Percentiles rank a stretch among this genome's conserved stretches.
These are phyloP conservation scores for Nettapus auritus DNA, from an alignment of 2,113 vertebrate species.

Conservation along the genomic window DNA sequence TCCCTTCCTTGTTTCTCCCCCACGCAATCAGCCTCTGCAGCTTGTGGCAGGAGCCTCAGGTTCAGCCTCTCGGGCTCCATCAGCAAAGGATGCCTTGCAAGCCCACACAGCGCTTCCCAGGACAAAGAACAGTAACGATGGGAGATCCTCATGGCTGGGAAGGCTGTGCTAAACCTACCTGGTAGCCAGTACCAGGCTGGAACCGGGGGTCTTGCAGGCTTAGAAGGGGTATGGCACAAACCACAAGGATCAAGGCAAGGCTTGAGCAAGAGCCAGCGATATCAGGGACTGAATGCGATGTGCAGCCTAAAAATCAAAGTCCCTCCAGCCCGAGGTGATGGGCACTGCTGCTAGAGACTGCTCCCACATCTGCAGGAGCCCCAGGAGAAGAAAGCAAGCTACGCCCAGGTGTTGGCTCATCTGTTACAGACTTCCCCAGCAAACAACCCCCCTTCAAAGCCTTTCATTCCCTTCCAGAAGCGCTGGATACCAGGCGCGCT, in stretches of 20 bases:
- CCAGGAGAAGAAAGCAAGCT: background rate
- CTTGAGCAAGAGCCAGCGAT: background rate
- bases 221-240: rapidly evolving
- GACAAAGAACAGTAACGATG: background rate
- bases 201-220: background rate
- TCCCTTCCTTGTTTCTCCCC: background rate
- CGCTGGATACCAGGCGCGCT: background rate
- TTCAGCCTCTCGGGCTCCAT: background rate
- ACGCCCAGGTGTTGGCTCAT: background rate
- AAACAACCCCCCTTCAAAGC: background rate
- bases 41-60: background rate
- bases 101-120: background rate
- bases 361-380: background rate
- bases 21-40: background rate
- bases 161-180: rapidly evolving
- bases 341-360: background rate
- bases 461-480: conserved; percentile 40
- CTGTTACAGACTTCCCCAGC: background rate
- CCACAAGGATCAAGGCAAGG: rapidly evolving
- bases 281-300: rapidly evolving
- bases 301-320: background rate
- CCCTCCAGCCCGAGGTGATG: background rate
- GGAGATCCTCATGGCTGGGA: background rate
- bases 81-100: rapidly evolving
- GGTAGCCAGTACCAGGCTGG: background rate